A percentile compares a stretch with the other conserved stretches of the same genome.
These are phyloP conservation scores for Sicus ferrugineus DNA, from an alignment of 2,888 invertebrate species.

Conservation along the genomic window DNA sequence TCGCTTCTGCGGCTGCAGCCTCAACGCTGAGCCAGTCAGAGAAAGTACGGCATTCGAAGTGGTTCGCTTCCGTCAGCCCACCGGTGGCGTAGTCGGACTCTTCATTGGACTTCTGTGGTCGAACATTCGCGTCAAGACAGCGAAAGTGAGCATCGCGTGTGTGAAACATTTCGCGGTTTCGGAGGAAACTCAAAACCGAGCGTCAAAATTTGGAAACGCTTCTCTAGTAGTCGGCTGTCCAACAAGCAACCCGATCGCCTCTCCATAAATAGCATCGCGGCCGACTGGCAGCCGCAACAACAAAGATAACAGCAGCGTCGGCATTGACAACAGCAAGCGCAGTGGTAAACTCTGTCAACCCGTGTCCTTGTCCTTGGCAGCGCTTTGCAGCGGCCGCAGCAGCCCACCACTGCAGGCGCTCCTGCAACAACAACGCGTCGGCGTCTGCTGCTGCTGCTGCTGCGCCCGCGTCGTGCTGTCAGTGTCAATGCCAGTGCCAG, in stretches of 20 bases:
- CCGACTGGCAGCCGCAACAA: neutral
- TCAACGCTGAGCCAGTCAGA: constrained; percentile 57
- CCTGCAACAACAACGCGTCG: neutral
- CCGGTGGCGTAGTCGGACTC: constrained; percentile 20
- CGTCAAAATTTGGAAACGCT: no score
- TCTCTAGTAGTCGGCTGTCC: no score
- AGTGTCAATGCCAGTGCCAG: constrained; percentile 49
- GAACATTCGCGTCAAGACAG: neutral
- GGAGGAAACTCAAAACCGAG: neutral
- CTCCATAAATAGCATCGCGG: no score
- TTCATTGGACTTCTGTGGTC: neutral
- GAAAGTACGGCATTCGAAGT: constrained; percentile 63
- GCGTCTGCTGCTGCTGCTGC: constrained; percentile 9
- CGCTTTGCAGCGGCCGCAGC: constrained; percentile 21
- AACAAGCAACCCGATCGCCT: no score
- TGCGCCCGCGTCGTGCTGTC: constrained; percentile 30
- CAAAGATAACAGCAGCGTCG: constrained; percentile 13
- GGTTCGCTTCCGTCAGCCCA: constrained; percentile 47
- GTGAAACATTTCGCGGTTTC: neutral
- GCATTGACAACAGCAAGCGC: neutral
- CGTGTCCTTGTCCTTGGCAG: constrained; percentile 40
- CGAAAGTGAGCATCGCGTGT: constrained; percentile 15
- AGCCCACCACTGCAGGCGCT: constrained; percentile 13
- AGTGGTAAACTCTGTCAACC: constrained; percentile 22
- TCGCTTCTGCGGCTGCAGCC: constrained; percentile 33